These are phyloP conservation scores for Brachyrhaphis roseni DNA, from an alignment of 2,797 vertebrate genomes.

Conservation along the genomic window DNA sequence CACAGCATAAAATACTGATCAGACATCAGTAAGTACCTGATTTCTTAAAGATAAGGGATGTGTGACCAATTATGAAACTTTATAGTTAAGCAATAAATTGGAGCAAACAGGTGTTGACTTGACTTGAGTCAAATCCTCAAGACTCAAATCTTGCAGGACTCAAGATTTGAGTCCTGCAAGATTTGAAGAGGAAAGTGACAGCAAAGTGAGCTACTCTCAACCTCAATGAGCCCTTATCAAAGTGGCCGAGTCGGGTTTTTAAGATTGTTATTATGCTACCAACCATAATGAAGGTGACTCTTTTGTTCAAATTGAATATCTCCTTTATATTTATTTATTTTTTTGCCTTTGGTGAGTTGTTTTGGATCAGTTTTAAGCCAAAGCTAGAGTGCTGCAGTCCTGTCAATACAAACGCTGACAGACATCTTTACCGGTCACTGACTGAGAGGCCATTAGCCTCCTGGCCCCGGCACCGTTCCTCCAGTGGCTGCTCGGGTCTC, in stretches of 20 bases:
- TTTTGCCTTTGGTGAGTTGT: slow-evolving; percentile 1
- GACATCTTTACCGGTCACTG: slow-evolving; percentile 56
- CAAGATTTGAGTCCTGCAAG: background rate
- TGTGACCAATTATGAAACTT: background rate
- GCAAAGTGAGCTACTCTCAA: background rate
- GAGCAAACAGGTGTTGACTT: background rate
- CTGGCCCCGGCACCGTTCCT: slow-evolving; percentile 37
- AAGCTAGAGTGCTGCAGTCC: background rate
- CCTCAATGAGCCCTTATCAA: too few species aligned
- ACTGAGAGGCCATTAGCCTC: slow-evolving; percentile 70
- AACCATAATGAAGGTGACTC: background rate
- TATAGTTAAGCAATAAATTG: background rate
- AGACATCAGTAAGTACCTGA: background rate
- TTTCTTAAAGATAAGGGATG: background rate
- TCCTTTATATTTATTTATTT: background rate
- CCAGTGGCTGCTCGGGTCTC: slow-evolving; percentile 50
- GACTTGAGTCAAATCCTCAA: too few species aligned
- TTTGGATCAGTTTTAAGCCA: slow-evolving; percentile 15
- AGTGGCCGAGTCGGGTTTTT: background rate
- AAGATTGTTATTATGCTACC: background rate
- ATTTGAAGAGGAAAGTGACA: background rate
- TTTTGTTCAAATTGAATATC: background rate
- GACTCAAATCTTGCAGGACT: too few species aligned
- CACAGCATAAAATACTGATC: background rate
- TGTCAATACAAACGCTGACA: slow-evolving; percentile 42